phyloP scores from a whole-genome alignment of 2,113 vertebrate genomes.

The Pipa parva region DNA sequence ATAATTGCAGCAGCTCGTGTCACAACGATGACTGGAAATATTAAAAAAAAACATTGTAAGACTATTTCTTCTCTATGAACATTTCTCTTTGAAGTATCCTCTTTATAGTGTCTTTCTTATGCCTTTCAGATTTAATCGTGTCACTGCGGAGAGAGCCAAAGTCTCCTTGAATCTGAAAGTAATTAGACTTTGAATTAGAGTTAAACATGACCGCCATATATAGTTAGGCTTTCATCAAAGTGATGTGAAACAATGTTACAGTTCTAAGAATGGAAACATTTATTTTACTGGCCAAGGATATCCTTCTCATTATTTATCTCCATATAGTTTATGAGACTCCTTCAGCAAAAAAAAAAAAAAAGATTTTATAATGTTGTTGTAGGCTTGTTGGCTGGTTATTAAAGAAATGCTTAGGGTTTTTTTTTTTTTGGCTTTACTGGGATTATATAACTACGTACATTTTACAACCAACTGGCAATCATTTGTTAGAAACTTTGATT shows the following conservation, averaged over 20 bases:
- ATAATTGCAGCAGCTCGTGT: too few relatives aligned
- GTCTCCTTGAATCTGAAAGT: conserved; percentile 5
- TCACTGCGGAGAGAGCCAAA: not conserved
- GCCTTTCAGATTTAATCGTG: not conserved
- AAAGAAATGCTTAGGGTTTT: not conserved
- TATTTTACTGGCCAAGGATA: conserved; percentile 6
- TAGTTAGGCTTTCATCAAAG: conserved; percentile 1
- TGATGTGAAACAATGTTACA: not conserved
- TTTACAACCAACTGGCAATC: not conserved
- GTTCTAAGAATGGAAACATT: conserved; percentile 9
- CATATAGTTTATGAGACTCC: conserved; percentile 14
- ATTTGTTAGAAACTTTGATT: not conserved
- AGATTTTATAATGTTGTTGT: conserved; percentile 6
- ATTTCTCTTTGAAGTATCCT: not conserved
- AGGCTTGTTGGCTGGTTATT: not conserved
- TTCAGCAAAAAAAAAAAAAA: not conserved
- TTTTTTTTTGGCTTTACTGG: not conserved
- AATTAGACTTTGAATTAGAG: conserved; percentile 4
- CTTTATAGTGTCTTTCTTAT: not conserved
- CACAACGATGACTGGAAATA: not conserved
- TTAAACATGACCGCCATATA: conserved; percentile 2
- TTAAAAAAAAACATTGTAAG: too few relatives aligned
- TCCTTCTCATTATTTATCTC: conserved; percentile 8
- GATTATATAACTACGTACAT: not conserved
- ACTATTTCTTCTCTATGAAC: too few relatives aligned